These are phyloP conservation scores for Keiferia lycopersicella DNA, from an alignment of 2,888 invertebrate genomes.

Conservation along the genomic window DNA sequence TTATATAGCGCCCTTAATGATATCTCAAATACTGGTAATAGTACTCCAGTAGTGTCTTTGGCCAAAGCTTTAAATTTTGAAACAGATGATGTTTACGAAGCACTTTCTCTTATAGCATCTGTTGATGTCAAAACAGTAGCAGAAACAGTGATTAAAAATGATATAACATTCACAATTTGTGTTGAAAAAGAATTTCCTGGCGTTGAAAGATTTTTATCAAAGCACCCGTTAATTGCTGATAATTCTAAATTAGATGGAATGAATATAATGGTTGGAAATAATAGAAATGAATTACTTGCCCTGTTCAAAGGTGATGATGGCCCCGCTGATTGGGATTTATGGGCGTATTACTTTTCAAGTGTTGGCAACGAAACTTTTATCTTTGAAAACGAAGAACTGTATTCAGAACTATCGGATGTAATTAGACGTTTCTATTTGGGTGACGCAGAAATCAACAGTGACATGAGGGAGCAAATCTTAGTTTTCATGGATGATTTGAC, in stretches of 20 bases:
- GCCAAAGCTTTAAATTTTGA: slow-evolving; percentile 36
- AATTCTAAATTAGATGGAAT: slow-evolving; percentile 39
- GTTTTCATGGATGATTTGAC: slow-evolving; percentile 14
- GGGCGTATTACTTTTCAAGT: slow-evolving; percentile 2
- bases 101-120: slow-evolving; percentile 37
- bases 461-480: not conserved
- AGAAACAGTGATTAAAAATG: slow-evolving; percentile 32
- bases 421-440: slow-evolving; percentile 22
- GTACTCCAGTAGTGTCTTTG: slow-evolving; percentile 33
- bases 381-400: slow-evolving; percentile 35
- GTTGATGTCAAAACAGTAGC: slow-evolving; percentile 35
- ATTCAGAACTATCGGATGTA: slow-evolving; percentile 29
- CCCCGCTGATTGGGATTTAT: slow-evolving; percentile 36
- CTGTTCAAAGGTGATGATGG: slow-evolving; percentile 30
- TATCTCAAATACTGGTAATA: slow-evolving; percentile 30
- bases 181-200: slow-evolving; percentile 44
- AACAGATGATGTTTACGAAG: slow-evolving; percentile 36
- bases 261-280: slow-evolving; percentile 45
- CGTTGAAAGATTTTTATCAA: slow-evolving; percentile 42
- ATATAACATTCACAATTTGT: slow-evolving; percentile 35
- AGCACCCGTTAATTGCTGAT: slow-evolving; percentile 36
- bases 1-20: slow-evolving; percentile 33
- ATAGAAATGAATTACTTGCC: slow-evolving; percentile 37
- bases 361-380: slow-evolving; percentile 31
- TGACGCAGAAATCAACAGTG: slow-evolving; percentile 18